Base-by-base conservation (phyloP, 2,888 invertebrate species). In the Pachliopta kotzebuea region DNA sequence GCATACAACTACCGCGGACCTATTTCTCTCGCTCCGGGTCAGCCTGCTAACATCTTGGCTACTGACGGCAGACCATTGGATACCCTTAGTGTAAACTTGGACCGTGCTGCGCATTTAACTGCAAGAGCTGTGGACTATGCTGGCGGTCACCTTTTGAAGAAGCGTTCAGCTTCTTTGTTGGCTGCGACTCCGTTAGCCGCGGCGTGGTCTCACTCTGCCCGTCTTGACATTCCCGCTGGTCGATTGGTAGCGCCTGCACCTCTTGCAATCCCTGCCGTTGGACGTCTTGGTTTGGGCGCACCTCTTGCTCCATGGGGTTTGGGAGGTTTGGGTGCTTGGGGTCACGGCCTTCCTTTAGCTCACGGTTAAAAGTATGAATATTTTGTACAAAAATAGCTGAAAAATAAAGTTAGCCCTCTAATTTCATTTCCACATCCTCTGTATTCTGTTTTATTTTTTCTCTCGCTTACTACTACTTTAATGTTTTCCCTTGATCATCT, bases 11-110 rank as follows among this genome's bases (percentile, higher is more conserved):
- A 88, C 78, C 83, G 86, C 68, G 88, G 85, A n/a, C 90, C 90
- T 0, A 76, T 89, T 56, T 91, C 92, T 2, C 82, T 90, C 23
- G 85, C 85, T 57, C 90, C 88, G 49, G 85, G 87, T 29, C 89
- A 90, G 71, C 91, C 92, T 57, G 91, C 91, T 69, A 86, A 80
- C 76, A 85, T 91, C 66, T 69, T 89, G 69, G 88, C 88, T 58
- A 81, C 86, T 56, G 90, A 89, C 69, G 90, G 91, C 75, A 88
- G 89, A 73, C 91, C 91, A 2, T 76, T 92, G 54, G 91, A 92
- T 68, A 92, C 91, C 60, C 77, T 90, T 50, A 89, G 87, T 68
- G 91, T 92, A 50, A 90, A 90, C 75, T 75, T 88, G 71, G 90
- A 90, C 75, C 88, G 88, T 62, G 88, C 85, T 18, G 84, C 85